Evolutionary conservation across 2,888 invertebrate genomes (phyloP).

Genomic region (Lypha dubia): DNA sequence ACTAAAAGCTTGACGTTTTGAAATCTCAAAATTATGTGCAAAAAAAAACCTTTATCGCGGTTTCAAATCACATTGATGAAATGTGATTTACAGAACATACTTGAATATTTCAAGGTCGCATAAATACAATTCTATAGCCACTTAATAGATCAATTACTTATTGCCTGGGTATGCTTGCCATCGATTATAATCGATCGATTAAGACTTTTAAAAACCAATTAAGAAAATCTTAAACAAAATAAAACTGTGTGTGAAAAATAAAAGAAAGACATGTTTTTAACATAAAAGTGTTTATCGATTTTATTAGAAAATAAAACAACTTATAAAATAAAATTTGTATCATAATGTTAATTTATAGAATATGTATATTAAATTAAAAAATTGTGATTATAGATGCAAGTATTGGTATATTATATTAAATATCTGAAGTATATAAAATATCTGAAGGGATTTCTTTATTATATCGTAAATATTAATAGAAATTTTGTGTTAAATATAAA

Average conservation of each 20-base stretch:
- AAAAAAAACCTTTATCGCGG: too few species aligned
- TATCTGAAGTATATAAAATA: conserved; percentile 26
- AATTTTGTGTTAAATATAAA: conserved; percentile 53
- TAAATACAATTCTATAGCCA: too few species aligned
- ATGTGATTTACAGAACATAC: too few species aligned
- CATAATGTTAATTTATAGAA: conserved; percentile 53
- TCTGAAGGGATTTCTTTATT: conserved; percentile 28
- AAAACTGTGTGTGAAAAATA: not conserved
- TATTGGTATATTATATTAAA: conserved; percentile 38
- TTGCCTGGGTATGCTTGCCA: too few species aligned
- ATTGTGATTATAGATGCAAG: conserved; percentile 63
- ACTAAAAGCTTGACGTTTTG: too few species aligned
- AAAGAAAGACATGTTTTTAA: conserved; percentile 52
- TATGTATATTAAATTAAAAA: conserved; percentile 56
- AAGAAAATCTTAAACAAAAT: not conserved
- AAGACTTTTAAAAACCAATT: too few species aligned
- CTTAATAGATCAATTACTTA: too few species aligned
- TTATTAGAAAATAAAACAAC: conserved; percentile 66
- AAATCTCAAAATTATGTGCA: too few species aligned
- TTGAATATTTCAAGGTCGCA: too few species aligned
- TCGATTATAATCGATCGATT: too few species aligned
- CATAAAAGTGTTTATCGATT: conserved; percentile 67
- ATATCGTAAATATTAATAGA: conserved; percentile 44
- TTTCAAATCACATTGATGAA: too few species aligned
- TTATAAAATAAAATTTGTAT: conserved; percentile 65